Evolutionary conservation across 2,797 vertebrate genomes (phyloP), one percentile per base, ranked within the genome.

Genomic region (Cynopterus sphinx): DNA sequence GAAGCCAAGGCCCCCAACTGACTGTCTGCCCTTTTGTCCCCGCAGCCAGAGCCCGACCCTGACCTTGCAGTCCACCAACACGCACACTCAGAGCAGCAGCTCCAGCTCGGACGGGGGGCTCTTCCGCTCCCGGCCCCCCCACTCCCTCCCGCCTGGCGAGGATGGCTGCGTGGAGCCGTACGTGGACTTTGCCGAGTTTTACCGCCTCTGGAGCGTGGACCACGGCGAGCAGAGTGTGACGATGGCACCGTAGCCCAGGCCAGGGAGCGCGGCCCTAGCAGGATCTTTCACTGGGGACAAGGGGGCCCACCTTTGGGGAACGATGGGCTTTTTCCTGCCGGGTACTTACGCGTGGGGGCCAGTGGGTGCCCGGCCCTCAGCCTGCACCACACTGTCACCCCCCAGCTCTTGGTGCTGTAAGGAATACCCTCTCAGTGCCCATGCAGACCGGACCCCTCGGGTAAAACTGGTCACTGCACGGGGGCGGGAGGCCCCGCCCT

Each of bases 31-130:
- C n/a, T 67, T 4, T 95, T 1, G 85, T 57, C 90, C 95, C 95
- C 92, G 5, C 98, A 99, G 99, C 92, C 99, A 99, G 98, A 99
- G 99, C 96, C 99, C 99, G 43, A 99, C 99, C 0, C 98, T 99
- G 97, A 99, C 99, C 0, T 99, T 99, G 43, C 99, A 99, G 98
- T 99, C 99, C 10, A 99, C 99, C 98, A 99, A 99, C 98, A 99
- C 99, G 0, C 99, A 99, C 98, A 99, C 99, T 0, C 99, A 99
- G 98, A 99, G 99, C 97, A 99, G 99, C 99, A 99, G 99, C 98
- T 99, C 99, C 78, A 99, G 99, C 98, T 99, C 99, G 0, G 99
- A 99, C 0, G 99, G 99, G 8, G 99, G 99, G 57, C 99, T 99
- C 59, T 99, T 99, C 98, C 99, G 99, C 31, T 99, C 99, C 92